Conservation (phyloP, 53 echinoderm and acorn worm genomes). For the Mesocentrotus franciscanus region DNA sequence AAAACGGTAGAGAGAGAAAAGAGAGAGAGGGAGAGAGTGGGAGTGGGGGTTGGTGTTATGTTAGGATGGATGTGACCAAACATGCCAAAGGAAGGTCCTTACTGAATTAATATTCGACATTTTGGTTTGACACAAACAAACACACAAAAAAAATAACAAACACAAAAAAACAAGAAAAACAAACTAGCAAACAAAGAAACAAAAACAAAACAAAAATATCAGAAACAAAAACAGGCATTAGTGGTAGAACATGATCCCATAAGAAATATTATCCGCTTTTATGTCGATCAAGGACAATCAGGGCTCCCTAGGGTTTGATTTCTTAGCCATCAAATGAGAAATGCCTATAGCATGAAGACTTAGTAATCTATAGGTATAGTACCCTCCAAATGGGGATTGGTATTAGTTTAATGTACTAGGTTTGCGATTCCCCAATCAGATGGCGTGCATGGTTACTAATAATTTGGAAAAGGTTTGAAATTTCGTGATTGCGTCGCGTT, state of each 20-base stretch:
- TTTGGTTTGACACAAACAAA: too few species aligned
- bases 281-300: not conserved
- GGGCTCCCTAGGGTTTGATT: not conserved
- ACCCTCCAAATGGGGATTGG: not conserved
- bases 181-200: not conserved
- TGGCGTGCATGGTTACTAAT: not conserved
- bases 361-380: not conserved
- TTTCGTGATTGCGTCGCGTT: too few species aligned
- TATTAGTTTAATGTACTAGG: not conserved
- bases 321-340: not conserved
- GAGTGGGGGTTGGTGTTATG: not conserved
- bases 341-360: not conserved
- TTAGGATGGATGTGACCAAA: not conserved
- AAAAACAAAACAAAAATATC: not conserved
- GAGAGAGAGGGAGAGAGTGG: not conserved
- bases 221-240: too few species aligned
- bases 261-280: not conserved
- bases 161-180: too few species aligned
- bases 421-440: not conserved
- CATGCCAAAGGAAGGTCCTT: not conserved
- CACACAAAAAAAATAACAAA: too few species aligned
- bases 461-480: not conserved
- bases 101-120: not conserved
- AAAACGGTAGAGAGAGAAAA: not conserved
- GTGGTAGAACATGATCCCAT: not conserved